Evolutionary conservation across 2,113 vertebrate species (phyloP).

Genomic region (Astur gentilis): DNA sequence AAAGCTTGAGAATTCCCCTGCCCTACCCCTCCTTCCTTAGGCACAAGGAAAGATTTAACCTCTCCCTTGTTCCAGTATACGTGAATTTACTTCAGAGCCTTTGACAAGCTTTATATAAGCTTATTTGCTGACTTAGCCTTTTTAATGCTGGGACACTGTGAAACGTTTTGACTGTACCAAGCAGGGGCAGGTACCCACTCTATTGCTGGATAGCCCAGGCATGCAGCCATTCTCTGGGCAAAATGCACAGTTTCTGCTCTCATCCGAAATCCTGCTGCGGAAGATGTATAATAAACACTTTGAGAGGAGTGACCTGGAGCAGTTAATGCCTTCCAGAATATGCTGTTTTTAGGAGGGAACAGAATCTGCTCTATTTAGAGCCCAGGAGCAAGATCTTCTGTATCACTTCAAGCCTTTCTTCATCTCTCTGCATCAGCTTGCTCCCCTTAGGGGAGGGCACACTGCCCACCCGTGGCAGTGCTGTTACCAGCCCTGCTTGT

Average conservation of each 20-base stretch:
- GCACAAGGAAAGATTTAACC: not conserved
- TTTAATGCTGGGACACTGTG: not conserved
- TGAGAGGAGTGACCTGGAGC: not conserved
- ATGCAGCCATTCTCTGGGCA: not conserved
- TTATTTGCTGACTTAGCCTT: slow-evolving; percentile 39
- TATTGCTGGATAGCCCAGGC: not conserved
- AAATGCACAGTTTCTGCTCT: not conserved
- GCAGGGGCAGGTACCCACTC: not conserved
- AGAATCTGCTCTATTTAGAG: not conserved
- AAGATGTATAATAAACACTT: not conserved
- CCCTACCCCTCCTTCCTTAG: not conserved
- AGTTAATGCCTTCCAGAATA: not conserved
- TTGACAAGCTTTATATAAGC: not conserved
- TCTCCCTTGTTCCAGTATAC: not conserved
- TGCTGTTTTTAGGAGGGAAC: not conserved
- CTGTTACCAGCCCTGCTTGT: not conserved
- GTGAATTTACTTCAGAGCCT: slow-evolving; percentile 6
- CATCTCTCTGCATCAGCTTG: not conserved
- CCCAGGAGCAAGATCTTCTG: not conserved
- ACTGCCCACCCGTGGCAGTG: not conserved
- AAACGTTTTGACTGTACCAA: not conserved
- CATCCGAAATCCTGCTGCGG: not conserved
- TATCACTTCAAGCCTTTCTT: not conserved
- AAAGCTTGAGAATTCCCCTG: not conserved
- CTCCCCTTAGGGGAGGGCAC: not conserved